Evolutionary conservation across 30 jellyfish, hydroid and myxozoan species (phyloP), one percentile per base, ranked within the genome.

Genomic region (Hydractinia symbiolongicarpus): DNA sequence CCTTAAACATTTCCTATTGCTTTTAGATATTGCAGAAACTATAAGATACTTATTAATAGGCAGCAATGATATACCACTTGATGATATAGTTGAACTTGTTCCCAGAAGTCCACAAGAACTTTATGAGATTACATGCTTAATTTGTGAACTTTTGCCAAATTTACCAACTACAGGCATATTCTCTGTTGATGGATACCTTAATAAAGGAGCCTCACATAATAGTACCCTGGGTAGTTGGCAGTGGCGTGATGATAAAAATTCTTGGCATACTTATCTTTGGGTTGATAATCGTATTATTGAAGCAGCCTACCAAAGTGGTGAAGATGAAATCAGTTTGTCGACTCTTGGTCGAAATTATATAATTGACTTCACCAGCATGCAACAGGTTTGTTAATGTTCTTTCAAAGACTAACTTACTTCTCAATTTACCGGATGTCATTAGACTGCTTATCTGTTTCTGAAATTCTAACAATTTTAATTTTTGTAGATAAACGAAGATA

Each of bases 91-190:
- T 5, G 95, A 90, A 4, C 78, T 91, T 58, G 84, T 91, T 10
- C 94, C 98, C 55, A 80, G 96, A 62, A 86, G 95, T 58, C 98
- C 98, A n/a, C 98, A 91, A 87, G 98, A 91, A 67, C 90, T 91
- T 54, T 91, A 91, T 66, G 98, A 91, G 68, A 82, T 91, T 17
- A 86, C 90, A 30, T 82, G 98, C 77, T 70, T 91, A 7, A 76
- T 91, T 7, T 81, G 96, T 64, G 98, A 91, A 76, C 95, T 91
- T 62, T 78, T 91, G 8, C 98, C 98, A 53, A 82, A 77, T 13
- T 89, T 91, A 5, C 98, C 98, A 14, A 51, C 89, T 5, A 61
- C 96, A 64, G 98, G 98, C 8, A 84, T 91, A 21, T 91, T 91
- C 53, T 40, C 93, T 6, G 89, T 91, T 14, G 98, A 91, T 73